phyloP scores from a whole-genome alignment of 2,888 invertebrate species.

The Himalopsyche tibetana region DNA sequence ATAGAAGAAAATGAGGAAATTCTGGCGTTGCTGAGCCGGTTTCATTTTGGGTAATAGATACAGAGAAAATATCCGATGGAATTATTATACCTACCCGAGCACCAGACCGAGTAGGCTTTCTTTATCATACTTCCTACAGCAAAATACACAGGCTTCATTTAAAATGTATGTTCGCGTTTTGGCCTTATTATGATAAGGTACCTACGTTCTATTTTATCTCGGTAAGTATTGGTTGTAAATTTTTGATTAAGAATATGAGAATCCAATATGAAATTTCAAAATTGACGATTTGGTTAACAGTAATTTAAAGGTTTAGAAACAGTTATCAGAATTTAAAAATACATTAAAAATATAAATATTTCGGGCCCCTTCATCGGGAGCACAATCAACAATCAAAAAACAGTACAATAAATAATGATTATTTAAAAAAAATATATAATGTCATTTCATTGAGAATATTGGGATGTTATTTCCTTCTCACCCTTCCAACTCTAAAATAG shows the following conservation, averaged over 20 bases:
- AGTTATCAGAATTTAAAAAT: no score
- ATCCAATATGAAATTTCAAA: no score
- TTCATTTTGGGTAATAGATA: conserved; percentile 63
- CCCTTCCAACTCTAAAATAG: no score
- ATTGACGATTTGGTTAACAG: no score
- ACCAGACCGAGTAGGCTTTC: conserved; percentile 19
- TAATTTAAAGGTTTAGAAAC: no score
- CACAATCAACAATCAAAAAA: no score
- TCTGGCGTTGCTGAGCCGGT: conserved; percentile 53
- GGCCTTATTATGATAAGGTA: conserved; percentile 25
- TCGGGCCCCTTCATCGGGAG: no score
- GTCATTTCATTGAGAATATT: no score
- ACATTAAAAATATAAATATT: no score
- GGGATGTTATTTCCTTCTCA: no score
- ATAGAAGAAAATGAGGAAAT: conserved; percentile 63
- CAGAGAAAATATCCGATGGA: conserved; percentile 59
- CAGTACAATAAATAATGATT: no score
- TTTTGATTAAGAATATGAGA: conserved; percentile 13
- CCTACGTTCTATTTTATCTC: background rate
- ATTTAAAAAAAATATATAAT: no score
- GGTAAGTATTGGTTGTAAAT: background rate
- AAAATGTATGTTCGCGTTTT: conserved; percentile 26
- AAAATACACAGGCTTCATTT: conserved; percentile 27
- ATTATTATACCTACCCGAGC: conserved; percentile 55
- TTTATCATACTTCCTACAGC: conserved; percentile 20